Conservation (phyloP, 2,888 invertebrate species). For the Scaptodrosophila latifasciaeformis region DNA sequence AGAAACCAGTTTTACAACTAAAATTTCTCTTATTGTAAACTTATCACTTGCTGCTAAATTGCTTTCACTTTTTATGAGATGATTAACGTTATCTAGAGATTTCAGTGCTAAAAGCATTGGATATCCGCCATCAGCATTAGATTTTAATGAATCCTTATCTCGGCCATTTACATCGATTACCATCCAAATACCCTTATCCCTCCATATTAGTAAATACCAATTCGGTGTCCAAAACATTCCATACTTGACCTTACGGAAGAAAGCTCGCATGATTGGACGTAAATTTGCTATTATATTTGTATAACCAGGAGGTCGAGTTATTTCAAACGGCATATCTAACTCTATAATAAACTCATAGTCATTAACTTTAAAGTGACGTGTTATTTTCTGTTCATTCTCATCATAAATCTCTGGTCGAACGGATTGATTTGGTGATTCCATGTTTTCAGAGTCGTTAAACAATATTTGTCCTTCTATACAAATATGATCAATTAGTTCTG, state of each 20-base stretch:
- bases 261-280: constrained; percentile 43
- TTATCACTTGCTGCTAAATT: constrained; percentile 39
- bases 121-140: constrained; percentile 48
- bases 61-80: constrained; percentile 61
- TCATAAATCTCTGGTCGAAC: constrained; percentile 48
- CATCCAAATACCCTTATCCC: constrained; percentile 59
- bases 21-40: constrained; percentile 61
- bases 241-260: constrained; percentile 54
- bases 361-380: constrained; percentile 60
- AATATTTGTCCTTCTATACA: constrained; percentile 63
- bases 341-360: constrained; percentile 64
- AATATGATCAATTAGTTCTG: constrained; percentile 59
- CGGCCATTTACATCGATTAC: constrained; percentile 71
- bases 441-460: constrained; percentile 41
- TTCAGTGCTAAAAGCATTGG: constrained; percentile 64
- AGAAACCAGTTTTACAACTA: constrained; percentile 57
- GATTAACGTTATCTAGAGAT: constrained; percentile 59
- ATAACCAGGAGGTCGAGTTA: constrained; percentile 26
- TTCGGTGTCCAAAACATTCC: constrained; percentile 49
- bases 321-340: constrained; percentile 44
- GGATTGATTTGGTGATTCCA: constrained; percentile 26
- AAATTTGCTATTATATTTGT: constrained; percentile 24
- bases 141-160: constrained; percentile 39
- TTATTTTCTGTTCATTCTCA: constrained; percentile 53
- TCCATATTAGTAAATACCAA: constrained; percentile 71